Base-by-base conservation (phyloP, 1,140 invertebrate species). In the Drosophila paulistorum region DNA sequence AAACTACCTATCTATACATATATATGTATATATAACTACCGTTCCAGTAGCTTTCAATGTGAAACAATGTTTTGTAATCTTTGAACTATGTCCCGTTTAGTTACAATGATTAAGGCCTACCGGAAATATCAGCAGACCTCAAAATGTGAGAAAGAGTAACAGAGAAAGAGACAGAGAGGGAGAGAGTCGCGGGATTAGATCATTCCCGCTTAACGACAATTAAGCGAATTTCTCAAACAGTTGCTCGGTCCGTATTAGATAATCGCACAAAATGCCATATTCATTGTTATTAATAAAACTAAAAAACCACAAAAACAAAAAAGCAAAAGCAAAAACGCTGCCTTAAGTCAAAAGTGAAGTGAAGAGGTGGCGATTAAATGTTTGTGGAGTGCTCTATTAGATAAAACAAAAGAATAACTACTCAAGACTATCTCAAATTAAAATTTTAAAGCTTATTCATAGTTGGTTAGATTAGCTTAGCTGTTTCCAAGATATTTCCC, bases 111-210 rank as follows among this genome's bases (percentile, higher is more conserved):
- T 76, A 85, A 78, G 7, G 13, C 60, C 45, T 55, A 65, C 65
- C 79, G 81, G 81, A 87, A 86, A 86, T 86, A 82, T 82, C 75
- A 79, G 79, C 69, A 57, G 54, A 41, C 59, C 26, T 33, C n/a
- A 57, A 33, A 26, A 30, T 30, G 2, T n/a, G 20, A 30, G 4
- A 30, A 7, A 30, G 30, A 30, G 30, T 6, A 30, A 6, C 5
- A 30, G 6, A 0, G 30, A 30, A 6, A 30, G 30, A 30, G 26
- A 26, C 20, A 23, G 26, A 5, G 54, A 30, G 20, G 9, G 1
- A 11, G 7, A 54, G 59, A 54, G 10, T 42, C 23, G 20, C 45
- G 26, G 39, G 37, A 63, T 75, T 86, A 86, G 81, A 70, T 81
- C 74, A 79, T 86, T 66, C 63, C 45, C 55, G 77, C 58, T 81